phyloP scores from a whole-genome alignment of 2,113 vertebrate genomes.

The Gavia stellata region DNA sequence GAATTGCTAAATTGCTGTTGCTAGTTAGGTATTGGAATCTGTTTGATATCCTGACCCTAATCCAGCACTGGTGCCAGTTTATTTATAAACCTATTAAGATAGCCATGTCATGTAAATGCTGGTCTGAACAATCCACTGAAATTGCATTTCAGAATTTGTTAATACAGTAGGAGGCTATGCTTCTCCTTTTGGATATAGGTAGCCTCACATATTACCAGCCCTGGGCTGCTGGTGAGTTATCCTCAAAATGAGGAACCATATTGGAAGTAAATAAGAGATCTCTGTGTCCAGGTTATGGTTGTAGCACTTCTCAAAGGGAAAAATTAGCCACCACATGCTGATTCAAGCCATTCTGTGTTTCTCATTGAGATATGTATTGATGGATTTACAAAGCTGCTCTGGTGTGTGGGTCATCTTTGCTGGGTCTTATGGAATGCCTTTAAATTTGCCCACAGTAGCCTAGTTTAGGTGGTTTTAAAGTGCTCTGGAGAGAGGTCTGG shows the following conservation, averaged over 20 bases:
- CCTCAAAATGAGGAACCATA: not conserved
- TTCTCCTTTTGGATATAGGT: not conserved
- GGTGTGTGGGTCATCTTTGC: not conserved
- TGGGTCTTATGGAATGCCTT: not conserved
- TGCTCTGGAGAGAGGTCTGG: not conserved
- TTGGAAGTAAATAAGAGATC: not conserved
- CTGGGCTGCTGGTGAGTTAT: not conserved
- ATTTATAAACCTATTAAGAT: rapidly evolving
- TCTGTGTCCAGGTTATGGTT: not conserved
- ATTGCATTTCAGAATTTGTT: not conserved
- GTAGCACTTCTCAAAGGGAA: not conserved
- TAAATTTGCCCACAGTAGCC: not conserved
- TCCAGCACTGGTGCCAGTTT: not conserved
- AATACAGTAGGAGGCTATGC: not conserved
- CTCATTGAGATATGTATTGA: not conserved
- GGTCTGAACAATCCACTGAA: not conserved
- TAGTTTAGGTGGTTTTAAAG: not conserved
- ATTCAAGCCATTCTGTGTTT: not conserved
- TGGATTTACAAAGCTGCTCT: not conserved
- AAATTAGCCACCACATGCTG: not conserved
- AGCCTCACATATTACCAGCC: not conserved
- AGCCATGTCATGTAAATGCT: not conserved
- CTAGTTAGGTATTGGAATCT: not conserved
- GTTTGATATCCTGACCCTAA: not conserved
- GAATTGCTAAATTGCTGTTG: not conserved